phyloP scores from a whole-genome alignment of 30 jellyfish, hydroid and myxozoan species.

The Aurelia aurita region DNA sequence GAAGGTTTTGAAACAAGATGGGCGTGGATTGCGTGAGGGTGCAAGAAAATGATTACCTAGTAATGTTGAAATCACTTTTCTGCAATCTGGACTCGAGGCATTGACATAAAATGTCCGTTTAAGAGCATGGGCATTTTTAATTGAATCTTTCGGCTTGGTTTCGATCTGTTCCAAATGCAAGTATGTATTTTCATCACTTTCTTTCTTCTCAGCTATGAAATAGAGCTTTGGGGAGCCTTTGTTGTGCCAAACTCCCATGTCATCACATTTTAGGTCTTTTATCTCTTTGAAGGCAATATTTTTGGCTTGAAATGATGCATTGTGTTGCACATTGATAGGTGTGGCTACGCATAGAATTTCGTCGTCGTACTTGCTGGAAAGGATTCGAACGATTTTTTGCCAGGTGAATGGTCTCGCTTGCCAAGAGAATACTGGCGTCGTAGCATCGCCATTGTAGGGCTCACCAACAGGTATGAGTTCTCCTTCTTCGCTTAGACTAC shows the following conservation, averaged over 20 bases:
- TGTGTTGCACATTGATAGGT: background rate
- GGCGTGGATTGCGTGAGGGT: too few species aligned
- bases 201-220: background rate
- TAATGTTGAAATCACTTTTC: background rate
- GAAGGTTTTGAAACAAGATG: too few species aligned
- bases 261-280: background rate
- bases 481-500: too few species aligned
- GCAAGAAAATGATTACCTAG: slow-evolving; percentile 4
- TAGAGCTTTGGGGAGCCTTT: slow-evolving; percentile 10
- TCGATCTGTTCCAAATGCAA: background rate
- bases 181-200: background rate
- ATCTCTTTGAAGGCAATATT: background rate
- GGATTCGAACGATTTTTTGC: background rate
- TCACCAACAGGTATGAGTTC: background rate
- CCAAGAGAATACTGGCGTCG: slow-evolving; percentile 11
- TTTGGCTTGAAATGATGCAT: background rate
- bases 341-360: background rate
- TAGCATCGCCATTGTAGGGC: background rate
- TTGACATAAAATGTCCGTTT: background rate
- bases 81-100: slow-evolving; percentile 7
- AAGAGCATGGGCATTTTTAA: background rate
- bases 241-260: slow-evolving; percentile 3
- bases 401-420: background rate
- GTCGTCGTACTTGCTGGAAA: background rate
- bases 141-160: background rate